These are phyloP conservation scores for Sciurus vulgaris DNA, from an alignment of 2,797 vertebrate species.

Conservation along the genomic window DNA sequence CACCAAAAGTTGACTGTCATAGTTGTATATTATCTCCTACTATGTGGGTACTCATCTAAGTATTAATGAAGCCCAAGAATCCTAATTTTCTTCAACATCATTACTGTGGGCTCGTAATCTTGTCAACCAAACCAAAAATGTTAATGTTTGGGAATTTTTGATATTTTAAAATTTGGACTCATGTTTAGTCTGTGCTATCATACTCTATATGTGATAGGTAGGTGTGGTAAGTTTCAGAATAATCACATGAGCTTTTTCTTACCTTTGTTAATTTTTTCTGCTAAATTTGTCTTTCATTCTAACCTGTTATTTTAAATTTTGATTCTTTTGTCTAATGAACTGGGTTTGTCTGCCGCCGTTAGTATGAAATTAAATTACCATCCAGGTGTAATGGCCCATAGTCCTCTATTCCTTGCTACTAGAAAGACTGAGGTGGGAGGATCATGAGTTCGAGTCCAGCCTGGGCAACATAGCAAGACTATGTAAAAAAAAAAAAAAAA, in stretches of 20 bases:
- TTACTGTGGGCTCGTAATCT: background rate
- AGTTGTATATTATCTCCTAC: background rate
- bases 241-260: background rate
- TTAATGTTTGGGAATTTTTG: background rate
- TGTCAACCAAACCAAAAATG: background rate
- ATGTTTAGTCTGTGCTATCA: background rate
- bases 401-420: no score
- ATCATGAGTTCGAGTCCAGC: no score
- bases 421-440: no score
- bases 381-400: no score
- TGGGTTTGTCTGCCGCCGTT: background rate
- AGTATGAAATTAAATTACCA: background rate
- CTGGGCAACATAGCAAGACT: no score
- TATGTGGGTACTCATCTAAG: background rate
- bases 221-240: background rate
- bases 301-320: slow-evolving; percentile 46
- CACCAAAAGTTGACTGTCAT: background rate
- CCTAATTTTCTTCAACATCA: background rate
- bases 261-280: slow-evolving; percentile 15
- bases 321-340: background rate
- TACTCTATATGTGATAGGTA: background rate
- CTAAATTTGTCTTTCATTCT: background rate
- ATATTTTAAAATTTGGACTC: background rate
- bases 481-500: no score
- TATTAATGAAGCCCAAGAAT: background rate